These are phyloP conservation scores for Aegypius monachus DNA, from an alignment of 2,113 vertebrate genomes.

Conservation along the genomic window DNA sequence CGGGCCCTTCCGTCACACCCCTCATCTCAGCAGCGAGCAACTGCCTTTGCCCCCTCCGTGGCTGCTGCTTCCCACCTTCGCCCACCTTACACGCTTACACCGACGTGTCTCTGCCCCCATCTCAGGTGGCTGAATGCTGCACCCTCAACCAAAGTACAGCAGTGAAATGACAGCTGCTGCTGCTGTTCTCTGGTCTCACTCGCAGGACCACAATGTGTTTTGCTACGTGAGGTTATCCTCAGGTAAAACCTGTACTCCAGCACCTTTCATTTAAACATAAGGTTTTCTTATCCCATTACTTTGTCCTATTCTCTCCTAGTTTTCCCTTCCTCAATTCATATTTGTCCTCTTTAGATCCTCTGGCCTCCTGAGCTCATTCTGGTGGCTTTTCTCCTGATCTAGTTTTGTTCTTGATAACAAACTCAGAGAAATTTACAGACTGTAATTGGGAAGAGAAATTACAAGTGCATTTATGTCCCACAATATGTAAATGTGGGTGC, in stretches of 20 bases:
- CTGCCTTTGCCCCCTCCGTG: neutral
- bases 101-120: neutral
- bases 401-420: neutral
- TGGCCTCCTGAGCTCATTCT: neutral
- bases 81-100: fast-evolving
- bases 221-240: neutral
- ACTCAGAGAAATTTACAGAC: neutral
- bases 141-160: neutral
- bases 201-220: neutral
- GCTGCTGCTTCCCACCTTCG: too few relatives aligned
- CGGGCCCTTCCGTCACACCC: neutral
- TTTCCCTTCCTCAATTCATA: neutral
- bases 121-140: neutral
- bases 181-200: neutral
- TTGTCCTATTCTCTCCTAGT: neutral
- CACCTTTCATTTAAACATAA: neutral
- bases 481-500: neutral
- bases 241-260: neutral
- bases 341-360: neutral
- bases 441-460: neutral
- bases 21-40: neutral
- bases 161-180: neutral
- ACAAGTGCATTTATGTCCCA: neutral
- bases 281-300: neutral
- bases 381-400: neutral